Evolutionary conservation across 2,113 vertebrate genomes (phyloP), one percentile per base, ranked within the genome.

Genomic region (Vidua macroura): DNA sequence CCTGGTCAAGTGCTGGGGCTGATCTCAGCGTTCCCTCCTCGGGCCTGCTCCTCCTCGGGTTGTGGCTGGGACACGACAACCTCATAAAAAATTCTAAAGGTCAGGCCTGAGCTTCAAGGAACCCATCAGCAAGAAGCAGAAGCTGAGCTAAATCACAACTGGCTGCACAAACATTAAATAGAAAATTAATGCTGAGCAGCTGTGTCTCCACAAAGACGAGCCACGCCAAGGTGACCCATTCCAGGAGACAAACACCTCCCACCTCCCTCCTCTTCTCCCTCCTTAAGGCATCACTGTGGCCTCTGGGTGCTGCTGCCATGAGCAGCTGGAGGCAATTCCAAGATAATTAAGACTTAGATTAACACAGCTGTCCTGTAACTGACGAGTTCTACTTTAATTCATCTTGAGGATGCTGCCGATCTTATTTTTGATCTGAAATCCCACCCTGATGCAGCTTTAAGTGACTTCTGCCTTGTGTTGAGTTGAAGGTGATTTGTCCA

Each of bases 31-130:
- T 53, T 79, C 81, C 91, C 68, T 85, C 74, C 86, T 20, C 24
- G 55, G 70, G 24, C 51, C 21, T 2, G 4, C 11, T 83, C 49
- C 63, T 83, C 53, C 70, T 51, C 15, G 0, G 1, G 24, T 21
- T 19, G 44, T 33, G 90, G 27, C 76, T 43, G 51, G 30, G 77
- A 95, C 43, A 30, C 2, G 64, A 92, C 88, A 83, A 66, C 51
- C 92, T 91, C 94, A 31, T 91, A 79, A 93, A 93, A 90, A 90
- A 59, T 69, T 49, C 78, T 43, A 88, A 93, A 96, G 93, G 91
- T 96, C 94, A 62, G 78, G 22, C 39, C 9, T 1, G 52, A 85
- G 79, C 94, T 95, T 35, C 68, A 7, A 91, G 83, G 87, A 91
- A 25, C 69, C 18, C 63, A 75, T 46, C 82, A 80, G 80, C 83